Evolutionary conservation across 2,888 invertebrate genomes (phyloP).

Genomic region (Ephialtes manifestator): DNA sequence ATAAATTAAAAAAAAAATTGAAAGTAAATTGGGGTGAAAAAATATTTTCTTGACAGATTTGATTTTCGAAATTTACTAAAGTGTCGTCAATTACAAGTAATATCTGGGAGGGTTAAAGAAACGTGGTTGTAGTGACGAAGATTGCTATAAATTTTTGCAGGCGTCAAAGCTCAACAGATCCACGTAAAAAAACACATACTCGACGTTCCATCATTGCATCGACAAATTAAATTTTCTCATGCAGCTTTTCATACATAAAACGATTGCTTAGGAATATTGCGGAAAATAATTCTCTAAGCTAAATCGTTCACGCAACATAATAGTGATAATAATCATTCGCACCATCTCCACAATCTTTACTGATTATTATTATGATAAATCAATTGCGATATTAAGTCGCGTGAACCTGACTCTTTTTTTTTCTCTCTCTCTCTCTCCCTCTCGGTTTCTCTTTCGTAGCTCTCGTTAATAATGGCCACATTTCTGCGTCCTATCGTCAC

Average conservation of each 20-base stretch:
- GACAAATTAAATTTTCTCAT: background rate
- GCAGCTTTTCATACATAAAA: background rate
- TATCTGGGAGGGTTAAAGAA: no score
- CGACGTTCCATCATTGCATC: background rate
- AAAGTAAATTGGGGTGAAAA: no score
- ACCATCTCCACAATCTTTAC: slow-evolving; percentile 18
- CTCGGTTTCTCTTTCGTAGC: slow-evolving; percentile 8
- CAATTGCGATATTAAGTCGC: slow-evolving; percentile 40
- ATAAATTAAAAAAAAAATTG: no score
- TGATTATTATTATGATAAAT: slow-evolving; percentile 49
- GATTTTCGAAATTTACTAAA: no score
- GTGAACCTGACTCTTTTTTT: background rate
- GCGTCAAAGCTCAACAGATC: background rate
- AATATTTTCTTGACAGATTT: no score
- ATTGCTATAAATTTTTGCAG: no score
- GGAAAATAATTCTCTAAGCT: background rate
- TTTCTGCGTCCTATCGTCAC: slow-evolving; percentile 64
- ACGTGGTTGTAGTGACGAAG: no score
- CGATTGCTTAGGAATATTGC: background rate
- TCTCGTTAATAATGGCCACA: slow-evolving; percentile 54
- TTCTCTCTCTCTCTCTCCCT: background rate
- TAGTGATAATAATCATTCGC: slow-evolving; percentile 35
- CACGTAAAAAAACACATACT: background rate
- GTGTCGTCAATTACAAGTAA: no score
- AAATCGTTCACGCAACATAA: slow-evolving; percentile 16